Evolutionary conservation across 2,797 vertebrate species (phyloP), one percentile per base, ranked within the genome.

Genomic region (Cercopithecus neglectus): DNA sequence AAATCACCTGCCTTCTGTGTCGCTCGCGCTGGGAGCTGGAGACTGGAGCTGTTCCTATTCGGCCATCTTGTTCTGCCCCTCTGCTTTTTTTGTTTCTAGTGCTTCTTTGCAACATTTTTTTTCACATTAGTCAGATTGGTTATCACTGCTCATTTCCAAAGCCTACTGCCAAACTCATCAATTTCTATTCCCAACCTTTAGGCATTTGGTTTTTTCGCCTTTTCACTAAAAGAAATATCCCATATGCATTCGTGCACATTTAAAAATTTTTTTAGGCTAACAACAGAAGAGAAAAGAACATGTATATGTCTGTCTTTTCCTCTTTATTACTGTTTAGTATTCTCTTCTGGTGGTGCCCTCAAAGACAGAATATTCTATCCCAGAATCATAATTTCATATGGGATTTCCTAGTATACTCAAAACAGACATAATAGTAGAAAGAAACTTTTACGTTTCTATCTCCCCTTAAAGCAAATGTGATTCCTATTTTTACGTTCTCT

Each of bases 121-220:
- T 90, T 96, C 87, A 36, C 85, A 92, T 97, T 97, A 97, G 95
- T 98, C 96, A 97, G 46, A 50, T 75, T 91, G 89, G 92, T 92
- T 82, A 91, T 82, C 53, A 79, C 36, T 64, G 48, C 64, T 97
- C 61, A 46, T 96, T 98, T 97, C 96, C 97, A 97, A 84, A 94
- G 74, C 67, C 17, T 90, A 21, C 76, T 95, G 96, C 96, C 95
- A 97, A 95, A 93, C 64, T 95, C 82, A 76, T 96, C 95, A 86
- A 93, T 97, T 97, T 96, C n/a, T 91, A 79, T 86, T 92, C 44
- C 46, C 81, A 94, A 81, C 36, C 46, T 81, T 89, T 14, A 84
- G 55, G 61, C 36, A 48, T 81, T 48, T 24, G 84, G 26, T 72
- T 64, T 61, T 86, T 64, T 33, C 53, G 9, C n/a, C 5, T 89